Evolutionary conservation across 2,888 invertebrate species (phyloP).

Genomic region (Macaria notata): DNA sequence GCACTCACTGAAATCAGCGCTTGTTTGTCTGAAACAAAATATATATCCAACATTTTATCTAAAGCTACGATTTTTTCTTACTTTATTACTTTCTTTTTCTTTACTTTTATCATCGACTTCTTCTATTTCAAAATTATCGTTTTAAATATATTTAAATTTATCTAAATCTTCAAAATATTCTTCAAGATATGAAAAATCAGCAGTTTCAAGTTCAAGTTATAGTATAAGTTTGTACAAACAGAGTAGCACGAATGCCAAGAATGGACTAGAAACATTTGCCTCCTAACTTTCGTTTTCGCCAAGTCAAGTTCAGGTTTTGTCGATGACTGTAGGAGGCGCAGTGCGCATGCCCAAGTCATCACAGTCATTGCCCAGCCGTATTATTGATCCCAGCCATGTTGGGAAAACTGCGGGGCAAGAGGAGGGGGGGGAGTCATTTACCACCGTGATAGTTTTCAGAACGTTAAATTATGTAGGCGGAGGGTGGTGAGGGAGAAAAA

Average conservation of each 20-base stretch:
- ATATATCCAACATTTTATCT: constrained; percentile 21
- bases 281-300: constrained; percentile 78
- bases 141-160: neutral
- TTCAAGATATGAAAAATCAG: constrained; percentile 5
- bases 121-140: neutral
- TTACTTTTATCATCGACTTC: neutral
- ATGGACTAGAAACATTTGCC: constrained; percentile 75
- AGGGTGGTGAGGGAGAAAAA: constrained; percentile 60
- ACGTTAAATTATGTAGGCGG: constrained; percentile 76
- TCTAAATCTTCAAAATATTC: constrained; percentile 8
- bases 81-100: neutral
- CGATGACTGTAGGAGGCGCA: constrained; percentile 62
- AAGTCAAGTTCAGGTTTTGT: constrained; percentile 81
- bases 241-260: constrained; percentile 55
- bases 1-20: constrained; percentile 45
- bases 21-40: constrained; percentile 38
- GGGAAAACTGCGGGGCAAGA: constrained; percentile 61
- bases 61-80: neutral
- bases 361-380: constrained; percentile 81
- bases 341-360: constrained; percentile 78
- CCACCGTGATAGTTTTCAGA: constrained; percentile 81
- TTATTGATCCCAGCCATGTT: constrained; percentile 81
- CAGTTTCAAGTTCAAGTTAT: constrained; percentile 21
- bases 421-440: constrained; percentile 57
- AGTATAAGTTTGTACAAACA: constrained; percentile 24